These are phyloP conservation scores for Suricata suricatta DNA, from an alignment of 2,113 vertebrate species.

Conservation along the genomic window DNA sequence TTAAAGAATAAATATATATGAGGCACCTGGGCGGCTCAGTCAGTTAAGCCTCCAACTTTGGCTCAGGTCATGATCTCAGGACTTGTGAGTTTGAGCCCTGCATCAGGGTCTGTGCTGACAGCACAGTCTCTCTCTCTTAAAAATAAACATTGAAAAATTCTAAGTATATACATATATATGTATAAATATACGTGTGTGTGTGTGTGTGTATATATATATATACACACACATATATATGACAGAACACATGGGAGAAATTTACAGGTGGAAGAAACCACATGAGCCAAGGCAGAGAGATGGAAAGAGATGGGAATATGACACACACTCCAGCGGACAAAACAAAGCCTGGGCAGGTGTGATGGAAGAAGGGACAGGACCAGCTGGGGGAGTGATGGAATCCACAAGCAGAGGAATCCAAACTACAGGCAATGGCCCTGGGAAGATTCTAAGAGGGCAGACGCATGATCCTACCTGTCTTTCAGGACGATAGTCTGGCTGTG, in stretches of 20 bases:
- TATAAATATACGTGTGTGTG: no score
- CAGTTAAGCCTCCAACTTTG: no score
- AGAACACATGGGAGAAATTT: not conserved
- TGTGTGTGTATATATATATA: no score
- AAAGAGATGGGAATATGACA: not conserved
- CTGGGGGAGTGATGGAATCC: not conserved
- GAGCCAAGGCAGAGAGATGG: not conserved
- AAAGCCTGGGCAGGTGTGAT: not conserved
- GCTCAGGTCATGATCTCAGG: no score
- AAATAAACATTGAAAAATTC: no score
- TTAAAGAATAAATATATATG: not conserved
- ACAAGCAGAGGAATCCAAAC: not conserved
- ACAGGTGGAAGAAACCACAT: not conserved
- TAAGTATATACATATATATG: no score
- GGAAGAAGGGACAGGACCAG: not conserved
- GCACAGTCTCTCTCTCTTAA: no score
- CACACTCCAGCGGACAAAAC: accelerated
- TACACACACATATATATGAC: not conserved
- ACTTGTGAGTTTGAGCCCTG: no score
- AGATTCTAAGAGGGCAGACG: not conserved
- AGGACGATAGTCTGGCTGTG: not conserved
- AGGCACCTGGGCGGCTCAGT: no score
- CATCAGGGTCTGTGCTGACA: no score
- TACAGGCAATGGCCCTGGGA: no score
- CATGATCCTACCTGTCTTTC: not conserved